Evolutionary conservation across 2,113 vertebrate species (phyloP).

Genomic region (Scalopus aquaticus): DNA sequence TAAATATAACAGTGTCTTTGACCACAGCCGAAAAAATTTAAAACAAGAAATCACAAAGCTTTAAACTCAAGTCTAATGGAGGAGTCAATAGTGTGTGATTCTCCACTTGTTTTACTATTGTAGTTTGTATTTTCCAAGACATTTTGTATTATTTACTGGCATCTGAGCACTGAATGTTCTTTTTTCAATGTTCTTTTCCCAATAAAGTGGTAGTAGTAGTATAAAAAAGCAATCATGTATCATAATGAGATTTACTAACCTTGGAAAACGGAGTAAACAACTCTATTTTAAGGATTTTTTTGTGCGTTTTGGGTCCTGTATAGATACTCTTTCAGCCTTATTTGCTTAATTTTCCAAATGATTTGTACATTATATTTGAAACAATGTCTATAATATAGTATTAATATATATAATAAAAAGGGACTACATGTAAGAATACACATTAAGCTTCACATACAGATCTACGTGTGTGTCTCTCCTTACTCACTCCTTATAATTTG

Average conservation of each 20-base stretch:
- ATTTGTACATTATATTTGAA: background rate
- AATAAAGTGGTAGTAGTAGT: background rate
- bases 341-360: background rate
- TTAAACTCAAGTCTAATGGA: background rate
- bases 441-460: background rate
- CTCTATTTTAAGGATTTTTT: conserved; percentile 11
- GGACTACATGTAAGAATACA: too few species aligned
- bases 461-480: background rate
- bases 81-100: background rate
- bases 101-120: background rate
- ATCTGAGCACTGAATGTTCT: background rate
- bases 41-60: conserved; percentile 24
- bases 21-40: background rate
- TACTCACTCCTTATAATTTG: background rate
- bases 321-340: conserved; percentile 58
- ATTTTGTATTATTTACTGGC: background rate
- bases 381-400: background rate
- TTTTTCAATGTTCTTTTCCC: background rate
- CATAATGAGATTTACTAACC: conserved; percentile 9
- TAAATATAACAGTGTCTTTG: background rate
- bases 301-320: background rate
- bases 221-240: background rate
- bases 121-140: background rate
- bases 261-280: background rate
- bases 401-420: background rate